Base-by-base conservation (phyloP, 2,113 vertebrate genomes). In the Axis porcinus region DNA sequence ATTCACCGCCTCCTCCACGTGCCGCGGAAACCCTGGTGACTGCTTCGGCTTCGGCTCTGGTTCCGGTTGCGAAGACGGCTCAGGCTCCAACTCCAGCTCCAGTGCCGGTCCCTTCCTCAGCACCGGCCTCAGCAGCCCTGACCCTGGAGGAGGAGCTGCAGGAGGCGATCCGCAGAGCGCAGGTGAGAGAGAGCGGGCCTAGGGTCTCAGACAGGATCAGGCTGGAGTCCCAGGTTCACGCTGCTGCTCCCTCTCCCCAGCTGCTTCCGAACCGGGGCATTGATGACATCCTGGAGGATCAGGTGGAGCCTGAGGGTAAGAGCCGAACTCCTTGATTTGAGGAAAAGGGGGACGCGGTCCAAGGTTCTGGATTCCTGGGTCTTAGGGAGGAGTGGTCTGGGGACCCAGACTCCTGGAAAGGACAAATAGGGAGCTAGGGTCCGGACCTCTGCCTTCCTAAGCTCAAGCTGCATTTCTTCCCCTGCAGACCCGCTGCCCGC, bases 131-230 rank as follows among this genome's bases (percentile, higher is more conserved):
- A 3, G 91, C 97, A 14, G 97, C 98, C 82, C 99, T 98, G 78
- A 99, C 99, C 89, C 98, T 99, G 96, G 99, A 99, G 95, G 99
- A 99, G 91, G 99, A 99, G 87, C 99, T 99, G 12, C 99, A 99
- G 97, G 99, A 99, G 96, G 99, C 99, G 7, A 99, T 99, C 91
- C 99, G 99, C 93, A 99, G 99, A 99, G 99, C 99, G 5, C 99
- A 99, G 99, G 99, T 99, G 86, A 88, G 86, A 23, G 40, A 14
- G 25, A 30, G 28, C 0, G 6, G 7, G 12, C n/a, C 4, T 3
- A n/a, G 47, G 54, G 52, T 17, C 74, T 54, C 25, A 15, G 45
- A 40, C 12, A 86, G 25, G 79, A n/a, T 67, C 40, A 7, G 40
- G 50, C 15, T 1, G 13, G 40, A 52, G 85, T 43, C 15, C 55